A percentile compares a stretch with the other conserved stretches of the same genome.
phyloP scores from a whole-genome alignment of 2,888 invertebrate genomes.

The Eucera pruinosa region DNA sequence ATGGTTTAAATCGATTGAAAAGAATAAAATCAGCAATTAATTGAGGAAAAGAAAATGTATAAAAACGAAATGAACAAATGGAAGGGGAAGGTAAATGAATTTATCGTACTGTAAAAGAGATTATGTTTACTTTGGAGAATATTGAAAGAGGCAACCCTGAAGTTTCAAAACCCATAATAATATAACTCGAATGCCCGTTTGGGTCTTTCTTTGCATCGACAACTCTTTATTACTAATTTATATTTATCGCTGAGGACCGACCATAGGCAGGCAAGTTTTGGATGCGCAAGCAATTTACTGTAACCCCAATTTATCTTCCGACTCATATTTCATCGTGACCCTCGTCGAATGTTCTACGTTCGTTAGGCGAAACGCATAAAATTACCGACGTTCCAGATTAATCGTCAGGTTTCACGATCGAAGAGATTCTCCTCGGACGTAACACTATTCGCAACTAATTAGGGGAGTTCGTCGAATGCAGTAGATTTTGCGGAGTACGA shows the following conservation, averaged over 20 bases:
- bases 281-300: conserved; percentile 41
- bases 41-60: too few species aligned
- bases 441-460: conserved; percentile 51
- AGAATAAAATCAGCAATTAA: too few species aligned
- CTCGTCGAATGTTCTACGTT: conserved; percentile 41
- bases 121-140: not conserved
- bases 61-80: not conserved
- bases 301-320: conserved; percentile 56
- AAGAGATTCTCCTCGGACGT: conserved; percentile 35
- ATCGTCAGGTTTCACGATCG: conserved; percentile 51
- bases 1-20: too few species aligned
- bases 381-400: conserved; percentile 51
- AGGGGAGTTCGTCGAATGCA: conserved; percentile 21
- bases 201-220: not conserved
- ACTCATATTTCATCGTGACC: conserved; percentile 52
- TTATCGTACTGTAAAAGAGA: not conserved
- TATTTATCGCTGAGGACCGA: conserved; percentile 1
- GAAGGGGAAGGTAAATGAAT: not conserved
- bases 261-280: conserved; percentile 6
- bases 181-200: not conserved
- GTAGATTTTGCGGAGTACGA: conserved; percentile 19
- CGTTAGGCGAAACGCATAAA: conserved; percentile 60
- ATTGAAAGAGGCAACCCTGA: not conserved
- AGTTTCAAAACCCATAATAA: not conserved
- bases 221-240: not conserved